Evolutionary conservation across 2,113 vertebrate species (phyloP), one percentile per base, ranked within the genome.

Genomic region (Acrocephalus arundinaceus): DNA sequence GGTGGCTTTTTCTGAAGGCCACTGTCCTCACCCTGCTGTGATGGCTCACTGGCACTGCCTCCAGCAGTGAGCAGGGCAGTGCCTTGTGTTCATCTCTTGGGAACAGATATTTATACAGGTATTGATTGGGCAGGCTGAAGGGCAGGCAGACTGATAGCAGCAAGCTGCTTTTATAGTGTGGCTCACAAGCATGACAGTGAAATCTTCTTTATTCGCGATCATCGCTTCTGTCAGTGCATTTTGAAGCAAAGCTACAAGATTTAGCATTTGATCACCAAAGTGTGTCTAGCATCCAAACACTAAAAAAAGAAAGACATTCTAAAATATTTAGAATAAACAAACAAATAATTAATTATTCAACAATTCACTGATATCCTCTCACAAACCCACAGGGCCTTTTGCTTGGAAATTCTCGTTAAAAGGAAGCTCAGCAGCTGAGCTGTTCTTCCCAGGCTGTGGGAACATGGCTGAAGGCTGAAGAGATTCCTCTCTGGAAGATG

Each of bases 111-210:
- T 92, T 77, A 54, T 46, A 30, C 24, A 77, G 13, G 54, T 91
- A 93, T 91, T 83, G 89, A 85, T 55, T 90, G 87, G 58, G 67
- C 52, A 89, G 77, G 46, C 31, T 71, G 63, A 83, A 89, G 79
- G 86, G 63, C 75, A 84, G 80, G 68, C 76, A 79, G 66, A 27
- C 45, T 93, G 91, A 63, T 58, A 61, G 82, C 6, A 73, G 82
- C 71, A 68, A 67, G 31, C 14, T 58, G 85, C 63, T 93, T 89
- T 93, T 43, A 63, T 5, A 78, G 33, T 14, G 57, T 13, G 46
- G 46, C 43, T 65, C 54, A 76, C 46, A 77, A 73, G 12, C 52
- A 41, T 6, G 57, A 76, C 35, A 83, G 28, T 31, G 43, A 90
- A 67, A 83, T 77, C 74, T 85, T 87, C 45, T 81, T 85, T 37